phyloP scores from a whole-genome alignment of 30 jellyfish, hydroid and myxozoan genomes.

The Catostylus mosaicus region DNA sequence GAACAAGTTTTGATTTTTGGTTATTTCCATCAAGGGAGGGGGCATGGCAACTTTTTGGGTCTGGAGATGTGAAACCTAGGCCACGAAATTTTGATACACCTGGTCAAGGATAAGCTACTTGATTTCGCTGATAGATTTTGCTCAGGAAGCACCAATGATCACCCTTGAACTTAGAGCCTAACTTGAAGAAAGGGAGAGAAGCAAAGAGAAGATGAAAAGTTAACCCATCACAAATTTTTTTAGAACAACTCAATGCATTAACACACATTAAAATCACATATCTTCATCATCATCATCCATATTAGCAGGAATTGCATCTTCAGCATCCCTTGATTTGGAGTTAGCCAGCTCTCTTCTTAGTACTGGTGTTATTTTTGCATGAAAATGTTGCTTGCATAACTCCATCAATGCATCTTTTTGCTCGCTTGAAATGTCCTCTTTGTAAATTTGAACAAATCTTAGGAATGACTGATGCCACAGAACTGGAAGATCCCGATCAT shows the following conservation, averaged over 20 bases:
- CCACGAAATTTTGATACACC: too few relatives aligned
- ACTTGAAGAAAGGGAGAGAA: too few relatives aligned
- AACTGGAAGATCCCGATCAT: constrained; percentile 81
- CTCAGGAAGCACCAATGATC: too few relatives aligned
- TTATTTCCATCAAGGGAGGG: too few relatives aligned
- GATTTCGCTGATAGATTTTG: too few relatives aligned
- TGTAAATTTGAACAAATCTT: constrained; percentile 80
- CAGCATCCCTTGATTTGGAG: constrained; percentile 87
- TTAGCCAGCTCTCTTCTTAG: constrained; percentile 75
- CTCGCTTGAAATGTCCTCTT: constrained; percentile 90
- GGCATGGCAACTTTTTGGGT: too few relatives aligned
- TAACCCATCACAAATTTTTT: background rate
- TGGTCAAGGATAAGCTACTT: too few relatives aligned
- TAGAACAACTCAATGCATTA: background rate
- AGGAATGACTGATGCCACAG: constrained; percentile 85
- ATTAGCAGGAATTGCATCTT: constrained; percentile 68
- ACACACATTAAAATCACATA: background rate
- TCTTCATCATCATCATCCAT: constrained; percentile 48
- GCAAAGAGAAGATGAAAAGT: background rate
- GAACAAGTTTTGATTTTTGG: too few relatives aligned
- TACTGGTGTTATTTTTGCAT: constrained; percentile 73
- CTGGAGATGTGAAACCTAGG: too few relatives aligned
- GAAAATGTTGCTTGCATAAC: constrained; percentile 76
- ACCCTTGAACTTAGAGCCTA: too few relatives aligned
- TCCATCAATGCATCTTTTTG: constrained; percentile 91